Conservation (phyloP, 1,140 invertebrate genomes). For the Physella acuta region DNA sequence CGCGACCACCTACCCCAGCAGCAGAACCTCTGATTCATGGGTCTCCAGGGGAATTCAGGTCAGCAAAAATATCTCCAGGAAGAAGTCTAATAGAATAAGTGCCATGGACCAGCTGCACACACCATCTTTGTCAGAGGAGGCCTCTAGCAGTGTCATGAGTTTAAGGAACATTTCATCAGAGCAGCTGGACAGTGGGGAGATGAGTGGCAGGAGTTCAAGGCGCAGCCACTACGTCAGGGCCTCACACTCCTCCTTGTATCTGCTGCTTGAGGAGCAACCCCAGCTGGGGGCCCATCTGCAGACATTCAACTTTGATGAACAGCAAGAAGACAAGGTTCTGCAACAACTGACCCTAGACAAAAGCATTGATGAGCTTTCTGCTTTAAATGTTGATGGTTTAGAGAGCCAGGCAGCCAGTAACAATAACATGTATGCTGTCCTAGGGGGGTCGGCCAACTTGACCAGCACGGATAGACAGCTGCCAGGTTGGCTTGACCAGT, state of each 20-base stretch:
- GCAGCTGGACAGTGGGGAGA: neutral
- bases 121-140: neutral
- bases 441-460: neutral
- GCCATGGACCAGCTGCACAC: neutral
- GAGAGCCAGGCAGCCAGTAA: neutral
- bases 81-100: neutral
- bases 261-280: neutral
- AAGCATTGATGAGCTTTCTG: neutral
- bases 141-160: neutral
- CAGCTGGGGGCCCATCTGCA: neutral
- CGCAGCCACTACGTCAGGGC: neutral
- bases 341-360: neutral
- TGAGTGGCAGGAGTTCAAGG: neutral
- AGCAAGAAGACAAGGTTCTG: neutral
- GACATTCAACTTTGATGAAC: neutral
- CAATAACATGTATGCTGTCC: neutral
- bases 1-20: neutral
- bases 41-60: neutral
- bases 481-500: too few relatives aligned
- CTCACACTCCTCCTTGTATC: neutral
- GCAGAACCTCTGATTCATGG: neutral
- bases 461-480: neutral
- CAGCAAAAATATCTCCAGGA: neutral
- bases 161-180: neutral
- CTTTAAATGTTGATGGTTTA: neutral